These are phyloP conservation scores for mouse (Mus musculus) DNA, from an alignment of 2,113 vertebrate genomes.

Conservation along the genomic window DNA sequence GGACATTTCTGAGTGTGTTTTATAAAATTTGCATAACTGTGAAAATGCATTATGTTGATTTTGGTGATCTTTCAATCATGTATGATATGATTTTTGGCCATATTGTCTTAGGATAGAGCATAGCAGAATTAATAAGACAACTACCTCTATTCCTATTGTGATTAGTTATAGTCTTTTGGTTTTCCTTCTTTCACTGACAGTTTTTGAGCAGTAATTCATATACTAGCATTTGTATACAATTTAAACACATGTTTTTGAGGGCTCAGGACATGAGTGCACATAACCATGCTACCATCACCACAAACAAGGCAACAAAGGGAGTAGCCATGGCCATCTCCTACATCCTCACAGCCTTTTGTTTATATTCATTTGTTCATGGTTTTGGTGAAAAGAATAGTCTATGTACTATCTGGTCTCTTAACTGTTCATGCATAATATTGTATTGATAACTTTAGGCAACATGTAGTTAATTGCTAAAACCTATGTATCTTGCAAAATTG, in stretches of 20 bases:
- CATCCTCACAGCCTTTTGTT: neutral
- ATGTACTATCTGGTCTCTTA: neutral
- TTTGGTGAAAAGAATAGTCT: neutral
- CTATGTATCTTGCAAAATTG: neutral
- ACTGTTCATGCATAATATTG: neutral
- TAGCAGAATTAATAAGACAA: conserved; percentile 34
- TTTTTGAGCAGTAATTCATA: neutral
- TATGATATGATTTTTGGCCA: neutral
- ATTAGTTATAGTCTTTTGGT: neutral
- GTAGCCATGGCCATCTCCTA: neutral
- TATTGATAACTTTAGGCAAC: neutral
- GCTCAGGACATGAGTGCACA: neutral
- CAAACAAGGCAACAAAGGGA: neutral
- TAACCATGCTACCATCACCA: neutral
- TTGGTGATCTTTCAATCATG: neutral
- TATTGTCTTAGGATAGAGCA: neutral
- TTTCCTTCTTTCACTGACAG: neutral
- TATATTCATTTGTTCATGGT: neutral
- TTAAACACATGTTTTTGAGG: neutral
- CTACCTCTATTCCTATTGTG: neutral
- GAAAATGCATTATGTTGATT: neutral
- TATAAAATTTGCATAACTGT: neutral
- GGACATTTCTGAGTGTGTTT: neutral
- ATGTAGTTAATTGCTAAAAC: neutral
- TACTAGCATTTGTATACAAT: neutral